Percentiles rank a stretch among this genome's conserved stretches.
Conservation (phyloP, 2,888 invertebrate genomes). For the Morpho helenor region DNA sequence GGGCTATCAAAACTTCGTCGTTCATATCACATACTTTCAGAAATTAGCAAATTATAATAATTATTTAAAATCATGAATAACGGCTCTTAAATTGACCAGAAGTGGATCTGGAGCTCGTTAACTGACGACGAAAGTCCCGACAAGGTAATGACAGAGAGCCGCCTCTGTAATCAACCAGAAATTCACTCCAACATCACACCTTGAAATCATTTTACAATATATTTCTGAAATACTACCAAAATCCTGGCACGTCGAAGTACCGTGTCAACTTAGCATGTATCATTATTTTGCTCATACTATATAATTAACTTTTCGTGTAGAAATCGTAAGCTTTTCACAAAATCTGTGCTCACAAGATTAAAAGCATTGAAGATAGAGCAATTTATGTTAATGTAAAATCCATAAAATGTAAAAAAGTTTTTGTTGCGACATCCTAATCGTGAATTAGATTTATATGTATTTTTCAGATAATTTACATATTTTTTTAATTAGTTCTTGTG, state of each 20-base stretch:
- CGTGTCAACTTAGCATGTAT: constrained; percentile 55
- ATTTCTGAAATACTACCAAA: constrained; percentile 62
- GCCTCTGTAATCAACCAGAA: constrained; percentile 63
- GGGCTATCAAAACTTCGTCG: too few relatives aligned
- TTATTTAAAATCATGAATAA: constrained; percentile 11
- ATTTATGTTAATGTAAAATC: too few relatives aligned
- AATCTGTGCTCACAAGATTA: constrained; percentile 11
- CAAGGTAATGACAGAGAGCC: constrained; percentile 64
- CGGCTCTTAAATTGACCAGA: constrained; percentile 26
- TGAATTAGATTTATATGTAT: too few relatives aligned
- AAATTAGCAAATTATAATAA: background rate
- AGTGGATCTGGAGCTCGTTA: constrained; percentile 48
- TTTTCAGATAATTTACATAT: too few relatives aligned
- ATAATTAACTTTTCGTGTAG: constrained; percentile 56
- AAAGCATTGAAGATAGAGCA: constrained; percentile 10
- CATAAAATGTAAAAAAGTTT: too few relatives aligned
- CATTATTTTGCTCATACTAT: constrained; percentile 55
- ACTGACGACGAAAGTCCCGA: constrained; percentile 39
- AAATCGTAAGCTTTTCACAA: constrained; percentile 25
- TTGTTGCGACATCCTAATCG: too few relatives aligned
- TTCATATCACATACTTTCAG: background rate
- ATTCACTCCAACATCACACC: constrained; percentile 68
- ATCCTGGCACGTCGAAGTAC: constrained; percentile 51
- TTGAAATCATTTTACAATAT: constrained; percentile 56
- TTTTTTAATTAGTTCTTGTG: too few relatives aligned